A percentile compares a stretch with the other conserved stretches of the same genome.
These are phyloP conservation scores for Tribolium madens DNA, from an alignment of 1,140 invertebrate genomes.

Conservation along the genomic window DNA sequence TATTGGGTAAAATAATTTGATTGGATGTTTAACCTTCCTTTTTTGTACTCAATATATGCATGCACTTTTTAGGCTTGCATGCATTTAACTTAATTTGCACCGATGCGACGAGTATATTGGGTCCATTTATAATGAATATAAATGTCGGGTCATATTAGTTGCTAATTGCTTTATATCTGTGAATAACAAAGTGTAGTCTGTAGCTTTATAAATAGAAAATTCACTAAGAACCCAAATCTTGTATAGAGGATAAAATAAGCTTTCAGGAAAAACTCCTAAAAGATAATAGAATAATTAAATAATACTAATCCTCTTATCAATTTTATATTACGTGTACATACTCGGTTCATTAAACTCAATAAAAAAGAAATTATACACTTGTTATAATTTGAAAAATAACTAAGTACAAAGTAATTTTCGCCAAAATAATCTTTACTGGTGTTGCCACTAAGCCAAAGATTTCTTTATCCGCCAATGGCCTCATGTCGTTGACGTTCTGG, in stretches of 20 bases:
- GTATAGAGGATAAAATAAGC: background rate
- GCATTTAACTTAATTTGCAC: background rate
- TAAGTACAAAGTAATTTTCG: background rate
- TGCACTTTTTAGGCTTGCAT: no score
- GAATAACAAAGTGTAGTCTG: background rate
- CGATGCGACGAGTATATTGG: background rate
- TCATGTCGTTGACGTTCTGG: slow-evolving; percentile 30
- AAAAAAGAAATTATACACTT: background rate
- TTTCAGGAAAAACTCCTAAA: background rate
- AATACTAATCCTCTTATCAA: no score
- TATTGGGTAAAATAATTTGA: no score
- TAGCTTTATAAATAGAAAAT: background rate
- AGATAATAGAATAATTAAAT: background rate
- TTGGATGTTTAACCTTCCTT: no score
- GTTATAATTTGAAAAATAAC: background rate
- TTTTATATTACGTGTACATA: no score
- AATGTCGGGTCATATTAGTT: background rate
- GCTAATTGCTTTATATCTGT: background rate
- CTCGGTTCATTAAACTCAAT: no score
- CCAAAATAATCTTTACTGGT: background rate
- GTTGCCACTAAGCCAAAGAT: slow-evolving; percentile 3
- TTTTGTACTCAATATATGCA: no score
- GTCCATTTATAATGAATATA: background rate
- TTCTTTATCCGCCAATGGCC: slow-evolving; percentile 7
- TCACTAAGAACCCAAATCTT: background rate